These are phyloP conservation scores for Antigone vipio DNA, from an alignment of 2,113 vertebrate species.

Conservation along the genomic window DNA sequence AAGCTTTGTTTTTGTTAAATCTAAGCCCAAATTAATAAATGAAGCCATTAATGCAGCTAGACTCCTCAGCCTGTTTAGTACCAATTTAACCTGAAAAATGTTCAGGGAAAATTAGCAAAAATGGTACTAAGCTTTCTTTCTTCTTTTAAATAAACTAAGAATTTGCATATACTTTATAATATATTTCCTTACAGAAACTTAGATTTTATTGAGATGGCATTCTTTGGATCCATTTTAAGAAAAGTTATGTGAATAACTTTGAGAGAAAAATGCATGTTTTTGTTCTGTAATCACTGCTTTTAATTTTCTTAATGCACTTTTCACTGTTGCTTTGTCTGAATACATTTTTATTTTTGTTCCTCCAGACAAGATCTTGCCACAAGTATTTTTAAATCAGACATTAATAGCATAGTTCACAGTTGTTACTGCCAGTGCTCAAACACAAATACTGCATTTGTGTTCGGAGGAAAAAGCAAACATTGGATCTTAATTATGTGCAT, in stretches of 20 bases:
- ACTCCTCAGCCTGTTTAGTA: neutral
- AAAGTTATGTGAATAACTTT: slow-evolving; percentile 44
- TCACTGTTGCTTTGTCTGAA: slow-evolving; percentile 73
- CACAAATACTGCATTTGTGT: slow-evolving; percentile 75
- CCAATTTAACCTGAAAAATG: neutral
- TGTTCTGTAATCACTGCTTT: slow-evolving; percentile 43
- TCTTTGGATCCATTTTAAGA: slow-evolving; percentile 35
- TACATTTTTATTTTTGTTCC: slow-evolving; percentile 66
- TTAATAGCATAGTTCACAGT: slow-evolving; percentile 76
- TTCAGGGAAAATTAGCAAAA: neutral
- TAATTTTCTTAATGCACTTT: slow-evolving; percentile 65
- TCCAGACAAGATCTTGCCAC: slow-evolving; percentile 70
- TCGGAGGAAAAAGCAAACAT: slow-evolving; percentile 71
- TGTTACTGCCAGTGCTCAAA: slow-evolving; percentile 71
- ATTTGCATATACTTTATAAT: neutral
- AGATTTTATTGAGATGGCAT: slow-evolving; percentile 22
- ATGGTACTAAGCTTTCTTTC: neutral
- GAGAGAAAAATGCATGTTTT: slow-evolving; percentile 19
- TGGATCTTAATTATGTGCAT: slow-evolving; percentile 75
- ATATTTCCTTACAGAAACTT: neutral
- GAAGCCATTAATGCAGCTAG: neutral
- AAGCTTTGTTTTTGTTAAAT: neutral
- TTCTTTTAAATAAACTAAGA: neutral
- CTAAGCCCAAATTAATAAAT: neutral
- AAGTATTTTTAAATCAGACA: slow-evolving; percentile 71